Evolutionary conservation across 2,797 vertebrate species (phyloP).

Genomic region (Amblyraja radiata): DNA sequence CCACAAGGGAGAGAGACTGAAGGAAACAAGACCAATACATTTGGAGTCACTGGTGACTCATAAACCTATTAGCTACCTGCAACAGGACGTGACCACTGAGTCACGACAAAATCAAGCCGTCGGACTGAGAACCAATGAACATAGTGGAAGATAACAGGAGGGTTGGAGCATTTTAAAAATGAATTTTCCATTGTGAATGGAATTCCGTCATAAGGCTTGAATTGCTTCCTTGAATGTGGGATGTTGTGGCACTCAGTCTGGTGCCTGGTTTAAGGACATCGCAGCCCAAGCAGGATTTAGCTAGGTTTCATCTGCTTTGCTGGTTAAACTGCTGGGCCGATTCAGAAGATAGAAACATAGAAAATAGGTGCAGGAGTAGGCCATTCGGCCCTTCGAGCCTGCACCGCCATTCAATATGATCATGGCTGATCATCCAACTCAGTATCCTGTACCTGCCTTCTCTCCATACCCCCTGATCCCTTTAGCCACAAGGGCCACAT

Average conservation of each 20-base stretch:
- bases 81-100: constrained; percentile 2
- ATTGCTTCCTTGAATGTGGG: not conserved
- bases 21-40: not conserved
- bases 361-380: no score
- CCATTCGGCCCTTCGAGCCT: no score
- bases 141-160: not conserved
- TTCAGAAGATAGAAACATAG: no score
- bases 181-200: not conserved
- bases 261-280: not conserved
- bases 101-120: not conserved
- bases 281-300: not conserved
- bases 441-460: no score
- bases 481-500: no score
- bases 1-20: not conserved
- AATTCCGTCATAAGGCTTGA: no score
- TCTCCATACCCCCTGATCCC: no score
- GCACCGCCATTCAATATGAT: no score
- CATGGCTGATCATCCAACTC: no score
- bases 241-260: not conserved
- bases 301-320: not conserved
- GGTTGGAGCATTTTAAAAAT: not conserved
- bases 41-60: not conserved
- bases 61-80: not conserved
- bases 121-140: not conserved
- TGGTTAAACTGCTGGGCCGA: not conserved